Conservation (phyloP, 2,113 vertebrate species). For the Nesoenas mayeri region DNA sequence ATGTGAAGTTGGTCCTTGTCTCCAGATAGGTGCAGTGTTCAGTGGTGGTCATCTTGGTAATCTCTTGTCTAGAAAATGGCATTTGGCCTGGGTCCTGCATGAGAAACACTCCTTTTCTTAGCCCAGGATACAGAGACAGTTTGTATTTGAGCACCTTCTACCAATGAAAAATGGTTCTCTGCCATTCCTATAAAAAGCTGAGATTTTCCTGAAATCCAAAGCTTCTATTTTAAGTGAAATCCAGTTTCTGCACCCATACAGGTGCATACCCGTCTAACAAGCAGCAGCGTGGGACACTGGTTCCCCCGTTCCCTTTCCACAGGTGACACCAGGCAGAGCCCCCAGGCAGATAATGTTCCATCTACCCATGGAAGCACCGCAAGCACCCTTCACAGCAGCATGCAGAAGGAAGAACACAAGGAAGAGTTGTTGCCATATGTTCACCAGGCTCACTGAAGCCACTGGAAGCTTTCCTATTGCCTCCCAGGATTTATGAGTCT, state of each 20-base stretch:
- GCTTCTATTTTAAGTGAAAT: not conserved
- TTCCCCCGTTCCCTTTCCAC: not conserved
- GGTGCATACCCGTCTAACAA: accelerated
- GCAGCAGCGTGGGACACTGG: not conserved
- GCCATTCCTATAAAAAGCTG: not conserved
- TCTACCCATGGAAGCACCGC: accelerated
- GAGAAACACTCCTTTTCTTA: not conserved
- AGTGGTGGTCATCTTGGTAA: not conserved
- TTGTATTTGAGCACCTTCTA: not conserved
- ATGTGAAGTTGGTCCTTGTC: not conserved
- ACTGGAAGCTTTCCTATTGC: not conserved
- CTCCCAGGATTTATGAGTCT: not conserved
- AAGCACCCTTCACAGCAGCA: not conserved
- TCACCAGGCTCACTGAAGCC: not conserved
- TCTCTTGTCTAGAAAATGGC: not conserved
- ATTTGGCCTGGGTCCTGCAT: not conserved
- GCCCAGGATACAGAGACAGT: not conserved
- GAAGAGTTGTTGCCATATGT: not conserved
- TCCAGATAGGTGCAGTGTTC: not conserved
- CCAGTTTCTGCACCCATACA: not conserved
- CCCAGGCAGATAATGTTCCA: not conserved
- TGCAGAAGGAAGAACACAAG: not conserved
- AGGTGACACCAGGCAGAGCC: not conserved
- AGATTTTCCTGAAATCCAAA: not conserved
- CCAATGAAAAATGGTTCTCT: not conserved